Evolutionary conservation across 2,113 vertebrate genomes (phyloP).

Genomic region (Melanostigma gelatinosum): DNA sequence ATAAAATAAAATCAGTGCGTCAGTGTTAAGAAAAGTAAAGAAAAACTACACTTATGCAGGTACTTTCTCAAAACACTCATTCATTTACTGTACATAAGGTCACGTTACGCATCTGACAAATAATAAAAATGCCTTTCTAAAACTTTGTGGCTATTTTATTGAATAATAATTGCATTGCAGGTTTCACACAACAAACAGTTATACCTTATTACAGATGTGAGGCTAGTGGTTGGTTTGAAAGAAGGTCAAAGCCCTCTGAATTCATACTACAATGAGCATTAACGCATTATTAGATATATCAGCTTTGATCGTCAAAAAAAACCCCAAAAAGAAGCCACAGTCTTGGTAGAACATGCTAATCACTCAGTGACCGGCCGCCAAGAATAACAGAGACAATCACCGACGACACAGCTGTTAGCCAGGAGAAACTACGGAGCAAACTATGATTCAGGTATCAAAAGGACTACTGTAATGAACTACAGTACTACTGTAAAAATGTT

Average conservation of each 20-base stretch:
- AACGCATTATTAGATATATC: conserved; percentile 43
- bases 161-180: conserved; percentile 55
- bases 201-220: conserved; percentile 43
- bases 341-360: conserved; percentile 54
- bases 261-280: conserved; percentile 46
- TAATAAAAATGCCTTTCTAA: conserved; percentile 36
- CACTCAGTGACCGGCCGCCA: conserved; percentile 54
- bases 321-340: conserved; percentile 21
- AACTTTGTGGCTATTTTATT: conserved; percentile 40
- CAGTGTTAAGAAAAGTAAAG: conserved; percentile 30
- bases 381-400: conserved; percentile 42
- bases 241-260: conserved; percentile 29
- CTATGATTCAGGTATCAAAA: conserved; percentile 64
- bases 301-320: conserved; percentile 32
- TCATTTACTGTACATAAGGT: conserved; percentile 57
- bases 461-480: conserved; percentile 60
- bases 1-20: conserved; percentile 30
- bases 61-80: conserved; percentile 35
- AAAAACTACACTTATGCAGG: conserved; percentile 14
- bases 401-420: conserved; percentile 60
- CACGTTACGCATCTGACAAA: conserved; percentile 34
- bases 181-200: conserved; percentile 56
- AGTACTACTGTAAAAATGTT: conserved; percentile 66
- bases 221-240: conserved; percentile 65
- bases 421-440: conserved; percentile 44